phyloP scores from a whole-genome alignment of 35 echinoderm and acorn worm species.

The Amphiura filiformis region DNA sequence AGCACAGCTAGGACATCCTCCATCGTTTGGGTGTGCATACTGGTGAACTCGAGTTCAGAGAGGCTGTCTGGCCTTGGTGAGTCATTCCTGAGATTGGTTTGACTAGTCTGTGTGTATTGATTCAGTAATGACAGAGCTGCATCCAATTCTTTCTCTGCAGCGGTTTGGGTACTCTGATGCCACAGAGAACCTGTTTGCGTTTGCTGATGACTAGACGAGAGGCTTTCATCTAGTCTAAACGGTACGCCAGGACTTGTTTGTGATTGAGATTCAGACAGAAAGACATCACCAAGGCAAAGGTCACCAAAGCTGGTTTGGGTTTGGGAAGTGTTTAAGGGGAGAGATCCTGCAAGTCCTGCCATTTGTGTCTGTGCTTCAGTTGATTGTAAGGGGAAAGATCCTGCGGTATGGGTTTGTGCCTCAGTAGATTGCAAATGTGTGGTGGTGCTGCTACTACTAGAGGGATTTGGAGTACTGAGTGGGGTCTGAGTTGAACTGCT shows the following conservation, averaged over 20 bases:
- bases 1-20: neutral
- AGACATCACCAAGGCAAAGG: conserved; percentile 1
- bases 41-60: neutral
- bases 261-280: neutral
- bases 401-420: neutral
- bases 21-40: neutral
- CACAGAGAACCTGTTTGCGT: neutral
- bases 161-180: neutral
- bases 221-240: neutral
- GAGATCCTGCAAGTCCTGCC: neutral
- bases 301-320: neutral
- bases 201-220: neutral
- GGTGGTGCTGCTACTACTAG: too few relatives aligned
- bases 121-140: neutral
- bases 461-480: too few relatives aligned
- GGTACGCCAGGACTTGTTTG: neutral
- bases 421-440: neutral
- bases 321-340: neutral
- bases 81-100: neutral
- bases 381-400: neutral
- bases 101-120: neutral
- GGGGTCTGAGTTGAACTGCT: neutral
- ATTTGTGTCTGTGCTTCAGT: neutral
- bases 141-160: conserved; percentile 3
- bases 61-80: neutral